These are phyloP conservation scores for Crossaster papposus DNA, from an alignment of 53 echinoderm and acorn worm genomes.

Conservation along the genomic window DNA sequence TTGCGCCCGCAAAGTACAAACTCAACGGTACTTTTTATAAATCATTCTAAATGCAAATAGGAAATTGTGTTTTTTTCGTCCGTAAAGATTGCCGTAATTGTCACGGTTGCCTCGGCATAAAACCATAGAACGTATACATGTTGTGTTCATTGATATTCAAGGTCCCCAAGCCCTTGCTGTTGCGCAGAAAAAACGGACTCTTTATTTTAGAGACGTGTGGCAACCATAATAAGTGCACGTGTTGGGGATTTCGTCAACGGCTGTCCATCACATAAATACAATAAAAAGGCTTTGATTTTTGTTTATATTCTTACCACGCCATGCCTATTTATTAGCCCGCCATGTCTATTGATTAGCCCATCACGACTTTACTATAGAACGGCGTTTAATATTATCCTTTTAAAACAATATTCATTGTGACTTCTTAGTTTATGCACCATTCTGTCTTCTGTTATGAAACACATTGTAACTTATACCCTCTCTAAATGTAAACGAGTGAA, in stretches of 20 bases:
- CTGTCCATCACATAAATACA: slow-evolving; percentile 14
- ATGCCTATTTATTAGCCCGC: neutral
- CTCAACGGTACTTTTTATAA: neutral
- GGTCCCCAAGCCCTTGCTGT: neutral
- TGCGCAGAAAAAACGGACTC: neutral
- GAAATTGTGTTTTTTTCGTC: neutral
- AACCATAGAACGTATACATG: slow-evolving; percentile 7
- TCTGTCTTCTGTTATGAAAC: neutral
- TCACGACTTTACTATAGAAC: neutral
- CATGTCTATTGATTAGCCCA: neutral
- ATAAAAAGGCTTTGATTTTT: neutral
- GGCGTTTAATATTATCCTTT: neutral
- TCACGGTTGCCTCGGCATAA: slow-evolving; percentile 13
- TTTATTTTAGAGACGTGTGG: neutral
- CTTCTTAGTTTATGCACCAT: neutral
- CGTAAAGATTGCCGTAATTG: slow-evolving; percentile 21
- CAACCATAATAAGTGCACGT: neutral
- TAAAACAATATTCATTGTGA: neutral
- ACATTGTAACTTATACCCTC: too few relatives aligned
- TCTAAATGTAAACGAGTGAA: too few relatives aligned
- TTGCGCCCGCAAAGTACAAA: neutral
- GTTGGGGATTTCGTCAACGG: neutral
- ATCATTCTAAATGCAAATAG: neutral
- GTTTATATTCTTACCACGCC: neutral
- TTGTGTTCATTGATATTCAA: neutral